Percentiles rank a stretch among this genome's conserved stretches.
Conservation (phyloP, 1,140 invertebrate genomes). For the Macrocentrus cingulum region DNA sequence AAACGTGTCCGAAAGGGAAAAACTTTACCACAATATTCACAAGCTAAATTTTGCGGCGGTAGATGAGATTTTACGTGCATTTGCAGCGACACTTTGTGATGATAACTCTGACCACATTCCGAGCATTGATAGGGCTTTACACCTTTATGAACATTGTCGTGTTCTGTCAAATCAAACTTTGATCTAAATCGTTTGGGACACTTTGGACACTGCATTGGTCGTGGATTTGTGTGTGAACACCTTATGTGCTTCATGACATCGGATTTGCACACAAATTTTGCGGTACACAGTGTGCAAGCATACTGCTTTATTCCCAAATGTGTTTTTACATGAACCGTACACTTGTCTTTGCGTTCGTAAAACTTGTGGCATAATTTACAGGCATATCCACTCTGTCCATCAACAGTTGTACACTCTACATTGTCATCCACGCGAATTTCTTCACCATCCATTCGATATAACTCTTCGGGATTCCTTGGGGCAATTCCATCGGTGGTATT, state of each 20-base stretch:
- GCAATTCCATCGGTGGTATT: not conserved
- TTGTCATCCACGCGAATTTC: slow-evolving; percentile 57
- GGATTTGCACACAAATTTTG: slow-evolving; percentile 56
- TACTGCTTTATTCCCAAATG: slow-evolving; percentile 72
- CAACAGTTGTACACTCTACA: slow-evolving; percentile 44
- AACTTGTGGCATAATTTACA: slow-evolving; percentile 53
- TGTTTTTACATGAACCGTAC: slow-evolving; percentile 67
- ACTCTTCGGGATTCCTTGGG: slow-evolving; percentile 49
- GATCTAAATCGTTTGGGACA: slow-evolving; percentile 57
- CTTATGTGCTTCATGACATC: slow-evolving; percentile 58
- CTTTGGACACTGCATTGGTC: slow-evolving; percentile 54
- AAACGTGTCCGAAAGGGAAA: slow-evolving; percentile 55
- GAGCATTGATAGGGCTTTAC: slow-evolving; percentile 52
- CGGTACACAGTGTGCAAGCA: slow-evolving; percentile 67
- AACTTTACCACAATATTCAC: slow-evolving; percentile 57
- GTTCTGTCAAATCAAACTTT: slow-evolving; percentile 55
- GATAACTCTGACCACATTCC: slow-evolving; percentile 54
- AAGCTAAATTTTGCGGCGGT: slow-evolving; percentile 55
- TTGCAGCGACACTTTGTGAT: slow-evolving; percentile 56
- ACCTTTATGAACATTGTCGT: slow-evolving; percentile 56
- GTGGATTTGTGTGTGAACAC: slow-evolving; percentile 56
- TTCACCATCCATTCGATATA: slow-evolving; percentile 54
- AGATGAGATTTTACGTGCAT: slow-evolving; percentile 57
- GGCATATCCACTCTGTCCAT: slow-evolving; percentile 48
- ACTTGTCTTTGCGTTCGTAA: slow-evolving; percentile 54